phyloP scores from a whole-genome alignment of 2,888 invertebrate species.

The Tenthredo distinguenda region DNA sequence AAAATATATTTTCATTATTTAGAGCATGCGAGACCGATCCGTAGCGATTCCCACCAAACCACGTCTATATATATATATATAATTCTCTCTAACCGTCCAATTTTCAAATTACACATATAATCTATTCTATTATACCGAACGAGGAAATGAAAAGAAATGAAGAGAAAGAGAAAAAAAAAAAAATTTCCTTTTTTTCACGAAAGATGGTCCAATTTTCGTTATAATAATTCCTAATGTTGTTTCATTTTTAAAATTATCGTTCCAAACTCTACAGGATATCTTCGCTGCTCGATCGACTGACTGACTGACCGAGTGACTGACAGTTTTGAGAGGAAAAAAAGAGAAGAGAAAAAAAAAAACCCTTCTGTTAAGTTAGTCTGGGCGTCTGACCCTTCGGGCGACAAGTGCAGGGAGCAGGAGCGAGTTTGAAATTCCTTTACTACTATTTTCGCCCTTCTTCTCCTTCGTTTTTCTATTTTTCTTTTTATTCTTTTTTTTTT shows the following conservation, averaged over 20 bases:
- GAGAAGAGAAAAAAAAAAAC: not conserved
- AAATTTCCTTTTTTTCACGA: not conserved
- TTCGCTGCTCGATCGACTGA: not conserved
- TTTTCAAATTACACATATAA: conserved; percentile 36
- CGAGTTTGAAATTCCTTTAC: not conserved
- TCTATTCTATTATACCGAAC: not conserved
- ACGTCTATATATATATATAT: not conserved
- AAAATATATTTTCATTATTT: conserved; percentile 1
- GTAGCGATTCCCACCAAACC: conserved; percentile 34
- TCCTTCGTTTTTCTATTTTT: not conserved
- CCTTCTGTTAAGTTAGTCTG: not conserved
- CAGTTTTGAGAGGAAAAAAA: not conserved
- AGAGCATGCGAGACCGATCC: conserved; percentile 22
- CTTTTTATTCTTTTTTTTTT: not conserved
- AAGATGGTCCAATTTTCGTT: not conserved
- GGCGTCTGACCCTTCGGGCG: conserved; percentile 9
- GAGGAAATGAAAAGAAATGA: not conserved
- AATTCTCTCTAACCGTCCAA: conserved; percentile 36
- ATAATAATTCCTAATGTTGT: conserved; percentile 19
- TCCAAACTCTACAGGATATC: not conserved
- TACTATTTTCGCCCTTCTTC: not conserved
- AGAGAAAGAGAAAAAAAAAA: not conserved
- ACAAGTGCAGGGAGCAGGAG: conserved; percentile 7
- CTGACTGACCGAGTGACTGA: not conserved
- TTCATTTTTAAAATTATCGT: not conserved